These are phyloP conservation scores for Synanthedon myopaeformis DNA, from an alignment of 2,888 invertebrate species.

Conservation along the genomic window DNA sequence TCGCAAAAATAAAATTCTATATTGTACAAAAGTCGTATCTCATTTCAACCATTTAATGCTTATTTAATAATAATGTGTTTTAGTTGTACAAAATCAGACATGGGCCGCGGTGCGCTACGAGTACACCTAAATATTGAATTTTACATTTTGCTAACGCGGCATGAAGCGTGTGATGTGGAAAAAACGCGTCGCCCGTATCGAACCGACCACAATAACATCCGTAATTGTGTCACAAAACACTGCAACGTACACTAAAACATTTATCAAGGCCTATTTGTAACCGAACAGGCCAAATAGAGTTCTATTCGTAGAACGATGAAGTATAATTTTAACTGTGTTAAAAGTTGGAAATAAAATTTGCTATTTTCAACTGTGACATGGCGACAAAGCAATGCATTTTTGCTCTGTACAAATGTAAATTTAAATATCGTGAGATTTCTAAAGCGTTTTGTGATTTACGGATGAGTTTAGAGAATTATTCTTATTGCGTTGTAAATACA, in stretches of 20 bases:
- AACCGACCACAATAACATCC: constrained; percentile 29
- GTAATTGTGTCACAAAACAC: constrained; percentile 27
- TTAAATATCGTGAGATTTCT: not conserved
- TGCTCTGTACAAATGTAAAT: not conserved
- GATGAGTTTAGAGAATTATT: no score
- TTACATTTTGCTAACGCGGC: constrained; percentile 27
- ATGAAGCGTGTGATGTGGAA: constrained; percentile 24
- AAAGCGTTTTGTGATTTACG: no score
- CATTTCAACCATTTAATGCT: no score
- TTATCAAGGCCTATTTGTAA: not conserved
- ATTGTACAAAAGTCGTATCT: no score
- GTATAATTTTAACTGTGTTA: not conserved
- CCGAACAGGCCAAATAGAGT: not conserved
- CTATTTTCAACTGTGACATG: not conserved
- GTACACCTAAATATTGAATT: constrained; percentile 32
- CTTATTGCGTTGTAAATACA: no score
- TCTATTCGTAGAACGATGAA: not conserved
- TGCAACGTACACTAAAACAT: constrained; percentile 4
- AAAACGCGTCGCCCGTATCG: constrained; percentile 26
- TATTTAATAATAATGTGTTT: not conserved
- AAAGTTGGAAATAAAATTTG: not conserved
- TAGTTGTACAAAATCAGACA: not conserved
- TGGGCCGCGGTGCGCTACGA: constrained; percentile 8
- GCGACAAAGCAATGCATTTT: not conserved
- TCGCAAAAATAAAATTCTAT: no score